These are phyloP conservation scores for Corythornis vintsioides DNA, from an alignment of 2,113 vertebrate genomes.

Conservation along the genomic window DNA sequence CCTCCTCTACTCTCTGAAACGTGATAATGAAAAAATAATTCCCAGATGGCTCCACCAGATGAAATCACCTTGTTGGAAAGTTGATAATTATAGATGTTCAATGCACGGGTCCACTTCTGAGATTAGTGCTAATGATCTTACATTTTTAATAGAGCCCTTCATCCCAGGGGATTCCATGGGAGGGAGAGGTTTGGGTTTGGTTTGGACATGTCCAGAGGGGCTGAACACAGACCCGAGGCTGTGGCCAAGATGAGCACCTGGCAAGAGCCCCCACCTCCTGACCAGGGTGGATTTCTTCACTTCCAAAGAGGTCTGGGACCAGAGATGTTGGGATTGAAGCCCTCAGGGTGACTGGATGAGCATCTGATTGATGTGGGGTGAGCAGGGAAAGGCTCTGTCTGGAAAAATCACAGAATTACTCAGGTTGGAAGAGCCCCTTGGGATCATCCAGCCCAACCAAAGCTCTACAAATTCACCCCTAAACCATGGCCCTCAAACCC, in stretches of 20 bases:
- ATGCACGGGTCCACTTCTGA: slow-evolving; percentile 8
- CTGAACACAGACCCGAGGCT: not conserved
- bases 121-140: slow-evolving; percentile 41
- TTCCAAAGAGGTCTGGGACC: not conserved
- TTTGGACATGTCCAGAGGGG: not conserved
- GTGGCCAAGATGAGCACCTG: rapidly evolving
- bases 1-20: not conserved
- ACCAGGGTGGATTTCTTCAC: not conserved
- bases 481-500: no score
- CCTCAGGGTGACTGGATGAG: not conserved
- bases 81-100: slow-evolving; percentile 59
- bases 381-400: not conserved
- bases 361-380: not conserved
- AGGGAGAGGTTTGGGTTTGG: not conserved
- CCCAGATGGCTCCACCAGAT: slow-evolving; percentile 45
- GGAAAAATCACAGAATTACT: no score
- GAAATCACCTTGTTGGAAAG: slow-evolving; percentile 36
- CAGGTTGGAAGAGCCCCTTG: no score
- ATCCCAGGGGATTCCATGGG: rapidly evolving
- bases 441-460: no score
- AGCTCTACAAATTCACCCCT: no score
- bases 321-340: not conserved
- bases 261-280: not conserved
- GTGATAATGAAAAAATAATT: slow-evolving; percentile 39
- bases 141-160: slow-evolving; percentile 30